These are phyloP conservation scores for Alces alces DNA, from an alignment of 2,113 vertebrate genomes.

Conservation along the genomic window DNA sequence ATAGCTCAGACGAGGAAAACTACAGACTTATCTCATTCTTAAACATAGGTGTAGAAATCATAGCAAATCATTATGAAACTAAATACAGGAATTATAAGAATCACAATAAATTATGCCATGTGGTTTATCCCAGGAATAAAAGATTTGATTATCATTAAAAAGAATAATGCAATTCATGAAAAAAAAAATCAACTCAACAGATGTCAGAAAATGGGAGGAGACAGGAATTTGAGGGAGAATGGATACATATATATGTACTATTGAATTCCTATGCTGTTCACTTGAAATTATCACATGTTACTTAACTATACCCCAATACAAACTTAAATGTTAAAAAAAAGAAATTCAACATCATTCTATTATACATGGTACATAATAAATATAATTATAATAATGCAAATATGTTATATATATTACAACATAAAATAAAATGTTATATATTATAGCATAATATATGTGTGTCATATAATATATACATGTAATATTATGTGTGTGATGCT, in stretches of 20 bases:
- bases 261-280: background rate
- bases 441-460: background rate
- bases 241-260: accelerated
- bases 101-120: background rate
- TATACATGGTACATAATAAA: background rate
- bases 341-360: background rate
- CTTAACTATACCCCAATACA: background rate
- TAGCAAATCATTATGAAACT: background rate
- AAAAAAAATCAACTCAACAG: background rate
- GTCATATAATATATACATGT: background rate
- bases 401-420: background rate
- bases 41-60: background rate
- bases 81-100: accelerated
- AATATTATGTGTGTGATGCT: background rate
- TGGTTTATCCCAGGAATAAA: background rate
- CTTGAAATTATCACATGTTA: background rate
- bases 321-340: background rate
- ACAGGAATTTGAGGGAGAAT: background rate
- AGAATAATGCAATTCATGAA: background rate
- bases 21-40: accelerated
- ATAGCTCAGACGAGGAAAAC: accelerated
- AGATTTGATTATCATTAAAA: background rate
- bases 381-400: background rate
- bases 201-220: background rate
- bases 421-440: background rate